Evolutionary conservation across 2,888 invertebrate species (phyloP).

Genomic region (Tortricodes alternella): DNA sequence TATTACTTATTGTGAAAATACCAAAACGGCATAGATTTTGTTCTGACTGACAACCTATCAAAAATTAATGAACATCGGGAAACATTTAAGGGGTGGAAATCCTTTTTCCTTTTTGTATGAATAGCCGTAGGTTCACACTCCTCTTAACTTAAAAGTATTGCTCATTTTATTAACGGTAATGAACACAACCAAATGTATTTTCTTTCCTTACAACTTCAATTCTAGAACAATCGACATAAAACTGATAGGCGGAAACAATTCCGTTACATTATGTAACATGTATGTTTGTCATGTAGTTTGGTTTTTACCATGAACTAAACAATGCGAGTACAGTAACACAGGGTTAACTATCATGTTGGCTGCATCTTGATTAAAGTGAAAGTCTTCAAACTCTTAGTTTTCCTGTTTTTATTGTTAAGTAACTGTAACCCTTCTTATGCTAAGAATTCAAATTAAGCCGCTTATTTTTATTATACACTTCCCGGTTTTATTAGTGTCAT

Average conservation of each 20-base stretch:
- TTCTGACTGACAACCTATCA: too few relatives aligned
- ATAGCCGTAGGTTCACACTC: too few relatives aligned
- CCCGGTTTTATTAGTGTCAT: too few relatives aligned
- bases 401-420: slow-evolving; percentile 2
- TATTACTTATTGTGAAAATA: too few relatives aligned
- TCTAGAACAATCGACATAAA: neutral
- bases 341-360: slow-evolving; percentile 38
- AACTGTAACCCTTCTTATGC: neutral
- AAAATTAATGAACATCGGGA: too few relatives aligned
- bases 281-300: slow-evolving; percentile 44
- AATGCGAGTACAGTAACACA: slow-evolving; percentile 56
- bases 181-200: too few relatives aligned
- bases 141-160: too few relatives aligned
- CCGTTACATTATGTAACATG: too few relatives aligned
- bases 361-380: slow-evolving; percentile 51
- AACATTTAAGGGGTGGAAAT: too few relatives aligned
- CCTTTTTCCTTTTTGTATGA: too few relatives aligned
- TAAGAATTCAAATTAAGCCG: neutral
- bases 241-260: slow-evolving; percentile 43
- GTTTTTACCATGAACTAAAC: slow-evolving; percentile 47
- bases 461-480: neutral
- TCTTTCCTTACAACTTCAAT: neutral
- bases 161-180: too few relatives aligned
- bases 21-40: too few relatives aligned
- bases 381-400: slow-evolving; percentile 41